Base-by-base conservation (phyloP, 2,113 vertebrate genomes). In the Nothoprocta pentlandii region DNA sequence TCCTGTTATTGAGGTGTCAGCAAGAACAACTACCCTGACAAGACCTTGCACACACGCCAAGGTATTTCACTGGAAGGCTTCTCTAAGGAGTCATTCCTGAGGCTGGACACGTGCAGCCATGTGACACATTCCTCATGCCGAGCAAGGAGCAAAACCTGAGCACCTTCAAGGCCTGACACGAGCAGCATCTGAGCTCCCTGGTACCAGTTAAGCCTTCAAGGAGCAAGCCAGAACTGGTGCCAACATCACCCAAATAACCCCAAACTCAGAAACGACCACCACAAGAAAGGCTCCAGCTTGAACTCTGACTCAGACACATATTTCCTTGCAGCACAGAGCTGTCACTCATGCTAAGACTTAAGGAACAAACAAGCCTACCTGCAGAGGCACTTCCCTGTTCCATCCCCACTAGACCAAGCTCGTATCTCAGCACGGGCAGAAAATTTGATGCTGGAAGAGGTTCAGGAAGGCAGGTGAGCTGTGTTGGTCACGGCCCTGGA, bases 271-370 rank as follows among this genome's bases (percentile, higher is more conserved):
- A 56, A 16, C 49, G 80, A 22, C n/a, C 4, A 22, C 0, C 1
- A 81, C 64, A 62, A 75, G 53, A 83, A 56, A 79, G 28, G 23
- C 46, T 32, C 17, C 76, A 44, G 71, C 1, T 53, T 91, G 85
- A 92, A 77, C 93, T 89, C 68, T 85, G 91, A 80, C 78, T 58
- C 34, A 1, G 54, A 54, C 64, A 76, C 64, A 51, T 25, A 77
- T 7, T 68, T 86, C 64, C 39, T 13, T 0, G 34, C 71, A 21
- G 59, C 75, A 12, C 0, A 2, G 9, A n/a, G 62, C 42, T 0
- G 0, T 22, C 36, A 2, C 39, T 59, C 78, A 69, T 0, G 0
- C 16, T 15, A 7, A 59, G 56, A 78, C 36, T 32, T 19, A 51
- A 39, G 63, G 68, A 92, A 87, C 78, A 81, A 87, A 59, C 23